Conservation (phyloP, 2,113 vertebrate genomes). For the Epinephelus lanceolatus region DNA sequence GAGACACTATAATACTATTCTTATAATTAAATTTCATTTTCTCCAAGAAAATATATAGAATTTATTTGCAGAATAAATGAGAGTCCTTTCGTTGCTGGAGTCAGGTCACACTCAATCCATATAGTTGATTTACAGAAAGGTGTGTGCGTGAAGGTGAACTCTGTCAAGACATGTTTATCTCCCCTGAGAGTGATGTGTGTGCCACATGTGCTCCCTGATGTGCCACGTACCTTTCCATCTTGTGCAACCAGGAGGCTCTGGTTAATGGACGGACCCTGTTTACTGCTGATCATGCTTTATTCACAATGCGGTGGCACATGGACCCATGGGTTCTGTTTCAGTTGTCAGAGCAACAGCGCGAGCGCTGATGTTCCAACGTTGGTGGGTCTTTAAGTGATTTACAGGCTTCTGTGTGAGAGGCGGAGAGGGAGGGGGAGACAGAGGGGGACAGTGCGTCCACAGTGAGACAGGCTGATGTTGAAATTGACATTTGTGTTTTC, state of each 20-base stretch:
- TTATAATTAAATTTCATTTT: background rate
- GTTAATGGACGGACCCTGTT: conserved; percentile 59
- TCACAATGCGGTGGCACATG: conserved; percentile 28
- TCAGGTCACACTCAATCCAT: conserved; percentile 7
- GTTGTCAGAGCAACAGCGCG: conserved; percentile 64
- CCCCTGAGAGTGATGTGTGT: conserved; percentile 40
- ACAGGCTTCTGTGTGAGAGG: conserved; percentile 10
- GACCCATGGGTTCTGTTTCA: conserved; percentile 68
- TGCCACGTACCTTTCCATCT: conserved; percentile 31
- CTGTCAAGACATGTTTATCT: conserved; percentile 68
- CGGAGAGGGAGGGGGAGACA: background rate
- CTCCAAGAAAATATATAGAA: background rate
- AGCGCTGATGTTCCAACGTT: conserved; percentile 20
- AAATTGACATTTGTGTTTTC: background rate
- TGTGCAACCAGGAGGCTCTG: conserved; percentile 37
- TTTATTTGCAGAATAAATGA: background rate
- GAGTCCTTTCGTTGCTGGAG: background rate
- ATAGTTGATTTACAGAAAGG: conserved; percentile 26
- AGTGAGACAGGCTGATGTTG: background rate
- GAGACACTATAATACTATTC: background rate
- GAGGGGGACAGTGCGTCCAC: background rate
- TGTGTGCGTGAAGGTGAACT: conserved; percentile 54
- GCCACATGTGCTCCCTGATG: conserved; percentile 14
- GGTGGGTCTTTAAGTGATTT: conserved; percentile 43
- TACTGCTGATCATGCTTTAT: conserved; percentile 58